Evolutionary conservation across 1,140 invertebrate species (phyloP), one percentile per base, ranked within the genome.

Genomic region (Lordiphosa collinella): DNA sequence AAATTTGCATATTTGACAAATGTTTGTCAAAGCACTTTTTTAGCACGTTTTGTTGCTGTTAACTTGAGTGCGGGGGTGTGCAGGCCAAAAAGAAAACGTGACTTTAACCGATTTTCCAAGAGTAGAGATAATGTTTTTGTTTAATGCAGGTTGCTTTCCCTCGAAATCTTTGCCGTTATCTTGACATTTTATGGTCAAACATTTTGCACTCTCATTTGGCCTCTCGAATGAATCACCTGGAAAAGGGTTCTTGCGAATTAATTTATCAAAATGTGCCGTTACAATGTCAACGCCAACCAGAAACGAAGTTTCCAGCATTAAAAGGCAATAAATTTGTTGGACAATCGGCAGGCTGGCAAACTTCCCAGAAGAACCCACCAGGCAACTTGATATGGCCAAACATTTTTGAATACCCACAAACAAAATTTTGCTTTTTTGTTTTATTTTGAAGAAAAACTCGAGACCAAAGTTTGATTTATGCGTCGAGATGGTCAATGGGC

Each of bases 401-500:
- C 46, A 34, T 67, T 68, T 68, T 47, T 40, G 63, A 69, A 69
- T 69, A 46, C 14, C 44, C 52, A 31, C 44, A 46, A 48, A 62
- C 36, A 36, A 31, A 11, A 8, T 29, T 29, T 29, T 8, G 6
- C 9, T n/a, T 44, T 47, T 29, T 47, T 50, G 31, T 55, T 60
- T 38, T 7, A 32, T 47, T 9, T 47, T 61, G 50, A 62, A 53
- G 66, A 75, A 82, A 80, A 64, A 67, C 50, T 61, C 48, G 48
- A 48, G 54, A 57, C 76, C 78, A 75, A 80, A 82, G 60, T 80
- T 80, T 80, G 76, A 80, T 82, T 80, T 80, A 80, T 80, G 76
- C 76, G 71, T 80, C 54, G 71, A 64, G 76, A 80, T 80, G 71
- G 46, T 82, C 71, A 76, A 82, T 82, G 71, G 76, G 37, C 66